Conservation (phyloP, 1,140 invertebrate species). For the Lepidurus couesii region DNA sequence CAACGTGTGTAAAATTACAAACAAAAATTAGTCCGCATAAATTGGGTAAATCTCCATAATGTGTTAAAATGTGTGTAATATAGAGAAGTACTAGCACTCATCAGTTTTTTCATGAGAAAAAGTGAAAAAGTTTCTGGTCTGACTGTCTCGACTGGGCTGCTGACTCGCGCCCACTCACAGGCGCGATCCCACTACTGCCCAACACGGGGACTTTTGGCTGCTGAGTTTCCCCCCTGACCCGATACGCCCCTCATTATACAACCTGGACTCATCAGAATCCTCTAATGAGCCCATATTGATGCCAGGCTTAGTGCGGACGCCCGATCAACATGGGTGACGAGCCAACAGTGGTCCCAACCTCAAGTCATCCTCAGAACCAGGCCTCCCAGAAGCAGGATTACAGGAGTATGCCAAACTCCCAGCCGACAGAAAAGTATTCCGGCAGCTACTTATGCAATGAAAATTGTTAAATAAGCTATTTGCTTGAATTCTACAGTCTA, state of each 20-base stretch:
- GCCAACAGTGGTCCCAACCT: constrained; percentile 46
- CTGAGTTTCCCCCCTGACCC: constrained; percentile 94
- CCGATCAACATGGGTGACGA: constrained; percentile 37
- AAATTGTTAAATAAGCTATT: background rate
- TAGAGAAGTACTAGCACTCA: too few species aligned
- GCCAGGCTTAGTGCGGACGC: constrained; percentile 61
- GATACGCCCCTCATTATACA: constrained; percentile 80
- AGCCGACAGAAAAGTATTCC: background rate
- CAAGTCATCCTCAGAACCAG: constrained; percentile 74
- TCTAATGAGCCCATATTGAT: constrained; percentile 81
- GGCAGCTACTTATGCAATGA: background rate
- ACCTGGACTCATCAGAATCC: constrained; percentile 64
- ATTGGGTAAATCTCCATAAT: too few species aligned
- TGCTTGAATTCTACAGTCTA: too few species aligned
- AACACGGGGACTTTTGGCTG: constrained; percentile 93
- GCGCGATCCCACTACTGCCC: constrained; percentile 95
- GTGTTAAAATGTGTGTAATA: too few species aligned
- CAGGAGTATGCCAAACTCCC: constrained; percentile 80
- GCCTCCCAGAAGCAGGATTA: constrained; percentile 81
- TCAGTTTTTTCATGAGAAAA: background rate
- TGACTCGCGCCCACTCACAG: constrained; percentile 71
- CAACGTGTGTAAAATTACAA: too few species aligned
- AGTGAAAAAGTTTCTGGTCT: background rate
- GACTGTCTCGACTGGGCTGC: background rate
- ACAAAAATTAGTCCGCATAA: too few species aligned